Evolutionary conservation across 2,797 vertebrate genomes (phyloP).

Genomic region (Sebastes taczanowskii): DNA sequence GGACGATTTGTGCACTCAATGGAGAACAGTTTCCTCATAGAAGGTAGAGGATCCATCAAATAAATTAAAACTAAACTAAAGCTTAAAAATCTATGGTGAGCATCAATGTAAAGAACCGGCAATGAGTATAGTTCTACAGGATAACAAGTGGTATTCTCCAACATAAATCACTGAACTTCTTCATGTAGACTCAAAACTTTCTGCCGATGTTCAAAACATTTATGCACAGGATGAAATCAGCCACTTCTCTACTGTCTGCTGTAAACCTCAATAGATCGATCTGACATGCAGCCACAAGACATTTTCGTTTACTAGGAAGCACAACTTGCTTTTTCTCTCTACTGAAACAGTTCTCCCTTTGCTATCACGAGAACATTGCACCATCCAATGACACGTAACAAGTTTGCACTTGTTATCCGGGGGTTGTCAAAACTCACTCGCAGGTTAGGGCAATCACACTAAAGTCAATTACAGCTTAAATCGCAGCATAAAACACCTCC

Average conservation of each 20-base stretch:
- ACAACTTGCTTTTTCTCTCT: not conserved
- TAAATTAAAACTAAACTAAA: not conserved
- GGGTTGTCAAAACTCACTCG: slow-evolving; percentile 21
- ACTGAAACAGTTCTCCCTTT: not conserved
- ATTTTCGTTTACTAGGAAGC: not conserved
- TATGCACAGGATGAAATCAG: not conserved
- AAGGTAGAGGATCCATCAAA: not conserved
- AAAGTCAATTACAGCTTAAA: not conserved
- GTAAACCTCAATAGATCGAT: not conserved
- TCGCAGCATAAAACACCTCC: not conserved
- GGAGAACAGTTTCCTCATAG: not conserved
- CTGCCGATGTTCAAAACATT: not conserved
- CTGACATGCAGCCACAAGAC: not conserved
- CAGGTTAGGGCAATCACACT: slow-evolving; percentile 8
- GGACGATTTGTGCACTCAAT: not conserved
- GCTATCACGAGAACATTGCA: not conserved
- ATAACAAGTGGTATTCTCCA: not conserved
- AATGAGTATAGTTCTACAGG: no score
- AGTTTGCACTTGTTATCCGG: slow-evolving; percentile 20
- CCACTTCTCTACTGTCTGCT: not conserved
- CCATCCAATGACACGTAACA: slow-evolving; percentile 23
- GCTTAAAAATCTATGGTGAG: not conserved
- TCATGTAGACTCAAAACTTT: not conserved
- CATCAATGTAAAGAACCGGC: not conserved
- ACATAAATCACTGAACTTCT: not conserved